Evolutionary conservation across 2,797 vertebrate species (phyloP), one percentile per base, ranked within the genome.

Genomic region (Molossus molossus): DNA sequence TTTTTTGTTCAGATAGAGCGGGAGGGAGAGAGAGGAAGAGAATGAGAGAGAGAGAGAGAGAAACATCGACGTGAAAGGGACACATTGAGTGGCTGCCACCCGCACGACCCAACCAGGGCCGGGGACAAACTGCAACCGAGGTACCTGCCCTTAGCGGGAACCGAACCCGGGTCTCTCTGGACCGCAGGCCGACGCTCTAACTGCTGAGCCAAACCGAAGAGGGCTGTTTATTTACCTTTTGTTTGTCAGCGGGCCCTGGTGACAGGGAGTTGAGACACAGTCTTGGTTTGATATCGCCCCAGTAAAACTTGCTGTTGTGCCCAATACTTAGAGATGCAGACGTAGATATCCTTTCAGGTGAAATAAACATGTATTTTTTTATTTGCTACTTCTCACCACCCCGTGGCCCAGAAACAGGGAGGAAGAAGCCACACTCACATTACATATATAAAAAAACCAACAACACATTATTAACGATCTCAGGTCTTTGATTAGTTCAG

Each of bases 381-480:
- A 70, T 88, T 88, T 70, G 65, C 73, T 82, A 27, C 13, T n/a
- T 81, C 69, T n/a, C 27, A 65, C 48, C 29, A 40, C 67, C 1
- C 1, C 64, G 83, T 65, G 60, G n/a, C 67, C 75, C 21, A 29
- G 67, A 86, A 81, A 93, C 21, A 20, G 48, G 57, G 81, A 94
- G 55, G 83, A 91, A 84, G 90, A 94, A 95, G 23, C 50, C 57
- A 86, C 15, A 23, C 50, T 81, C 48, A 17, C 5, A 9, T 60
- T 27, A 64, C 33, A 72, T 18, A 57, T 18, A 57, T 37, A 25
- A 27, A 87, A 77, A 72, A 33, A 33, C 2, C 33, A 33, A 33
- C 33, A 87, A 27, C 58, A 83, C 53, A 21, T 45, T 5, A 21
- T n/a, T 33, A 81, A 50, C 55, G 55, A 7, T 21, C 82, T 57